A percentile compares a stretch with the other conserved stretches of the same genome.
These are phyloP conservation scores for Cybosia mesomella DNA, from an alignment of 2,888 invertebrate genomes.

Conservation along the genomic window DNA sequence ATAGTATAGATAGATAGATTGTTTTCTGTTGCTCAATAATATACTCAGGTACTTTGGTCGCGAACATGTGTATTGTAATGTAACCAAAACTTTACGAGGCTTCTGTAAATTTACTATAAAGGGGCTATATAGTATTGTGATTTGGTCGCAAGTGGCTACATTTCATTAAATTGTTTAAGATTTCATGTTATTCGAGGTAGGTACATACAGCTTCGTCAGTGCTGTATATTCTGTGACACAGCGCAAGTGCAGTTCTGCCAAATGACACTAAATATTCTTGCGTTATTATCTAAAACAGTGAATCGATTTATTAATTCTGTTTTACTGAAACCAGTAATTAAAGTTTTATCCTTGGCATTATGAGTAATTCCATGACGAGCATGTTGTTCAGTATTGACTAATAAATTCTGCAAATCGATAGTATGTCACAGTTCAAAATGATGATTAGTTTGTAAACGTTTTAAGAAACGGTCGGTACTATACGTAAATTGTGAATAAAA, in stretches of 20 bases:
- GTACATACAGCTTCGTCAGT: neutral
- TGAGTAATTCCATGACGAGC: neutral
- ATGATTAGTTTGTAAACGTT: conserved; percentile 26
- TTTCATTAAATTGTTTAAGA: neutral
- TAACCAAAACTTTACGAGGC: too few species aligned
- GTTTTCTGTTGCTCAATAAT: too few species aligned
- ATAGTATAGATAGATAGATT: too few species aligned
- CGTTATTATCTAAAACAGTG: neutral
- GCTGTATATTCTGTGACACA: neutral
- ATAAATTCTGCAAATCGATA: conserved; percentile 10
- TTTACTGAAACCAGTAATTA: neutral
- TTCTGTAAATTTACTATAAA: neutral
- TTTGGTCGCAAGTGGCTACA: too few species aligned
- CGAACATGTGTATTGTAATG: too few species aligned
- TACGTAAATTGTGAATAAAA: conserved; percentile 25
- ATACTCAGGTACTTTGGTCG: too few species aligned
- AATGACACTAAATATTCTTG: neutral
- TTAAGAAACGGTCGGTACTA: conserved; percentile 22
- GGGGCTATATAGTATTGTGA: neutral
- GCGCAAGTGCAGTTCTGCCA: neutral
- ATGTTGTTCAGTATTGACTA: neutral
- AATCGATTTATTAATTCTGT: neutral
- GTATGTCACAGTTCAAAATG: conserved; percentile 19
- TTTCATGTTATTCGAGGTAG: too few species aligned
- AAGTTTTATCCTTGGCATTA: neutral